phyloP scores from a whole-genome alignment of 2,888 invertebrate genomes.

The Chymomyza fuscimana region DNA sequence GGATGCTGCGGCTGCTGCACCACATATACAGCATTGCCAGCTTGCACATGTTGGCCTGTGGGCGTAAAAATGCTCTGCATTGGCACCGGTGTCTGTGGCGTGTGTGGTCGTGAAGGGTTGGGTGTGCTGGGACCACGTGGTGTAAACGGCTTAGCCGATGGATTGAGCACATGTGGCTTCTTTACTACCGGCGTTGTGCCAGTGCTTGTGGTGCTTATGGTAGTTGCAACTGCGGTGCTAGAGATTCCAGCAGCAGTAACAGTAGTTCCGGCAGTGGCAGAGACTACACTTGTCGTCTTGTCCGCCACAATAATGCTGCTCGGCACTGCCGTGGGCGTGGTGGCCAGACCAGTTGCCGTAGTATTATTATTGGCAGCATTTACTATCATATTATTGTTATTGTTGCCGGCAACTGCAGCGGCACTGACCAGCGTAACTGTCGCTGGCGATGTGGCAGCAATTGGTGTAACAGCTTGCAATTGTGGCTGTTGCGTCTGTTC shows the following conservation, averaged over 20 bases:
- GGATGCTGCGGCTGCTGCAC: constrained; percentile 76
- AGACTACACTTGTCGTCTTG: constrained; percentile 11
- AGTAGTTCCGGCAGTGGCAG: constrained; percentile 16
- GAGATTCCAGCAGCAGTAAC: constrained; percentile 24
- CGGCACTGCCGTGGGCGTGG: constrained; percentile 47
- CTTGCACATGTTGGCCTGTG: constrained; percentile 72
- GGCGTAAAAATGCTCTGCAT: constrained; percentile 76
- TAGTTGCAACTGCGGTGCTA: constrained; percentile 15
- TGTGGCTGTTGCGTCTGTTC: constrained; percentile 44
- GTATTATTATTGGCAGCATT: constrained; percentile 40
- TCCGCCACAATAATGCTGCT: constrained; percentile 8
- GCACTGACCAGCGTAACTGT: constrained; percentile 45
- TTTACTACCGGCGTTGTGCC: constrained; percentile 70
- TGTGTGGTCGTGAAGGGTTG: constrained; percentile 87
- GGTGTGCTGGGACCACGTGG: constrained; percentile 86
- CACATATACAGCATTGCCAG: constrained; percentile 77
- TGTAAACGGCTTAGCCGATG: constrained; percentile 92
- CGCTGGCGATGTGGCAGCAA: constrained; percentile 47
- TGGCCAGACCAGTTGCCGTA: constrained; percentile 51
- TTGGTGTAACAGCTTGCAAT: constrained; percentile 50
- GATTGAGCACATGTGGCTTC: constrained; percentile 90
- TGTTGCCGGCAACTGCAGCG: constrained; percentile 25
- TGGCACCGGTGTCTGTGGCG: constrained; percentile 88
- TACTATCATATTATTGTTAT: constrained; percentile 33
- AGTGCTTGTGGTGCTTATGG: constrained; percentile 14